These are phyloP conservation scores for Camponotus fellah DNA, from an alignment of 2,888 invertebrate genomes.

Conservation along the genomic window DNA sequence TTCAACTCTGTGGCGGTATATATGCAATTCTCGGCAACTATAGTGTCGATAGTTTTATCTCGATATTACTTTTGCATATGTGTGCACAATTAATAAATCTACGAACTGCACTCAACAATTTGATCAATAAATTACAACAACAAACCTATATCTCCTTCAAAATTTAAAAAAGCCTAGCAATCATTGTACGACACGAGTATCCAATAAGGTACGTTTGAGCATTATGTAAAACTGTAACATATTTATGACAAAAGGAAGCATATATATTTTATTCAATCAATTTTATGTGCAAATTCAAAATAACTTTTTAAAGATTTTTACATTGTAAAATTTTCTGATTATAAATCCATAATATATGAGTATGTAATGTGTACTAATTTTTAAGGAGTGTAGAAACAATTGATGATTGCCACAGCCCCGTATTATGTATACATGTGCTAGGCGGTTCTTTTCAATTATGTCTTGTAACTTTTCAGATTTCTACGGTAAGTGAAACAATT, in stretches of 20 bases:
- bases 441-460: slow-evolving; percentile 75
- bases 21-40: slow-evolving; percentile 58
- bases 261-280: not conserved
- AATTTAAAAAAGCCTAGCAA: slow-evolving; percentile 52
- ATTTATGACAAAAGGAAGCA: not conserved
- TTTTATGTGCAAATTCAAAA: not conserved
- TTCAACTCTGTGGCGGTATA: not conserved
- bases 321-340: not conserved
- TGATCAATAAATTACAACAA: slow-evolving; percentile 30
- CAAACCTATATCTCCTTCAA: not conserved
- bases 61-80: slow-evolving; percentile 69
- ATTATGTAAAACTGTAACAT: not conserved
- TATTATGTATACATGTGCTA: slow-evolving; percentile 74
- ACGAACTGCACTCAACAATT: slow-evolving; percentile 7
- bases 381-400: slow-evolving; percentile 71
- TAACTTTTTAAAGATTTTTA: not conserved
- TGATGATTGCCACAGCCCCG: slow-evolving; percentile 72
- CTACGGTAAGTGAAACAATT: slow-evolving; percentile 68
- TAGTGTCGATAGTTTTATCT: slow-evolving; percentile 67
- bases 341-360: not conserved
- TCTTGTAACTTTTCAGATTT: slow-evolving; percentile 72
- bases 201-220: too few species aligned
- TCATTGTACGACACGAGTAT: slow-evolving; percentile 57
- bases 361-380: slow-evolving; percentile 15
- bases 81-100: slow-evolving; percentile 69